phyloP scores from a whole-genome alignment of 2,888 invertebrate species.

The Cotesia congregata region DNA sequence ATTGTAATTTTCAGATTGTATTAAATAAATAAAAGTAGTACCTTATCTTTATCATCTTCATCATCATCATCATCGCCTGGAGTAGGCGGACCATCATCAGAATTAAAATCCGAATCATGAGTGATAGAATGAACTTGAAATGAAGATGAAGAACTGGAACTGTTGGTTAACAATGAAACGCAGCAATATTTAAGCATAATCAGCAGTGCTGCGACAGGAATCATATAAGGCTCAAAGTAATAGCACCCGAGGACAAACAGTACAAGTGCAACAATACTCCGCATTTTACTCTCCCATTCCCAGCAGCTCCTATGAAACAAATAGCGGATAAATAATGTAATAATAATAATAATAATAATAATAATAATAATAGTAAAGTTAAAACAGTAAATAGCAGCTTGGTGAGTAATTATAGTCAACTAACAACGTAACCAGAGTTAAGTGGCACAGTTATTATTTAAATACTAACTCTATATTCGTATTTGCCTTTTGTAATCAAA shows the following conservation, averaged over 20 bases:
- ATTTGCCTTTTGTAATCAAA: background rate
- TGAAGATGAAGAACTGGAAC: slow-evolving; percentile 45
- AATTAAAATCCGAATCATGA: slow-evolving; percentile 50
- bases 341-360: too few species aligned
- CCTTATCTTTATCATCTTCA: slow-evolving; percentile 91
- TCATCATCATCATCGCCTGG: slow-evolving; percentile 80
- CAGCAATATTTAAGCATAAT: slow-evolving; percentile 84
- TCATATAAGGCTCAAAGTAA: slow-evolving; percentile 96
- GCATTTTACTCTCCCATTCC: slow-evolving; percentile 94
- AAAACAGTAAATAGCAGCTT: too few species aligned
- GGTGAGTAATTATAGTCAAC: background rate
- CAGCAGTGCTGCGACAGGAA: slow-evolving; percentile 85
- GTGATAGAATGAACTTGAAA: slow-evolving; percentile 56
- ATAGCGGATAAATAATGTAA: background rate
- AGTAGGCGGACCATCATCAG: slow-evolving; percentile 63
- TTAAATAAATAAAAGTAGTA: slow-evolving; percentile 54
- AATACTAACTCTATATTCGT: slow-evolving; percentile 3
- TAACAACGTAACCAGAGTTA: background rate
- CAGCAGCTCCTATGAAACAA: slow-evolving; percentile 84
- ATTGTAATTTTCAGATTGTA: too few species aligned
- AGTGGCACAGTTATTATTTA: slow-evolving; percentile 28
- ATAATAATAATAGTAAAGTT: too few species aligned
- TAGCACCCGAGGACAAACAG: slow-evolving; percentile 91
- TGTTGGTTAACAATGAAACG: slow-evolving; percentile 69
- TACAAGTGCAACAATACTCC: slow-evolving; percentile 86